Evolutionary conservation across 1,140 invertebrate species (phyloP).

Genomic region (Drosophila micromelanica): DNA sequence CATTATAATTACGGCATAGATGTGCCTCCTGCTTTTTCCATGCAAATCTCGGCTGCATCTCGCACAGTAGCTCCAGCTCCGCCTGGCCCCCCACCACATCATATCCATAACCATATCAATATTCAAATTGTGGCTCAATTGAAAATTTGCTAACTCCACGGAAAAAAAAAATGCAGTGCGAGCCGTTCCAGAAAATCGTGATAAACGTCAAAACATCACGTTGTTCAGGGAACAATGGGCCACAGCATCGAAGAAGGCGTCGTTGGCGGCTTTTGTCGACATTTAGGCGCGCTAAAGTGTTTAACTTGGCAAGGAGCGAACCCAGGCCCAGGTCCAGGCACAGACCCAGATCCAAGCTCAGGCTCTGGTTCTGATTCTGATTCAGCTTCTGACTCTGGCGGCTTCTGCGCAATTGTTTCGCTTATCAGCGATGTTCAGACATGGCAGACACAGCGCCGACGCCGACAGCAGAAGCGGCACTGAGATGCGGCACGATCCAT

Average conservation of each 20-base stretch:
- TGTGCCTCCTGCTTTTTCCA: not conserved
- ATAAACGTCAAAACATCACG: conserved; percentile 82
- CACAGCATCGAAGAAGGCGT: conserved; percentile 55
- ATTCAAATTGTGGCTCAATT: conserved; percentile 83
- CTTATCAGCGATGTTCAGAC: conserved; percentile 76
- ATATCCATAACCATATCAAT: conserved; percentile 63
- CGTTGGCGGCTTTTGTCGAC: conserved; percentile 72
- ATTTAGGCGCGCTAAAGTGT: conserved; percentile 78
- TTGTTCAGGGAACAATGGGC: conserved; percentile 70
- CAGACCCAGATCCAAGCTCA: conserved; percentile 10
- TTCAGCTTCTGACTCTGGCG: conserved; percentile 10
- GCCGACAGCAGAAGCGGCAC: conserved; percentile 55
- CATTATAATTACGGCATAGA: conserved; percentile 42
- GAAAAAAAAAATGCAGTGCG: conserved; percentile 1
- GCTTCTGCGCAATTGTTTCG: conserved; percentile 75
- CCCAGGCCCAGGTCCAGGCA: conserved; percentile 9
- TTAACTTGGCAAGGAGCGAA: conserved; percentile 57
- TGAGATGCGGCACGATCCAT: conserved; percentile 65
- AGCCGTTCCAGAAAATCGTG: conserved; percentile 70
- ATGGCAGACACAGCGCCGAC: conserved; percentile 74
- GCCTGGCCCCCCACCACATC: not conserved
- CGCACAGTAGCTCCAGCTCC: conserved; percentile 50
- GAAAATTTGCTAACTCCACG: conserved; percentile 75
- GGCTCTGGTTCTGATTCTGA: conserved; percentile 13
- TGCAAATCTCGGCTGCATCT: conserved; percentile 53